Base-by-base conservation (phyloP, 2,888 invertebrate species). In the Desoria tigrina region DNA sequence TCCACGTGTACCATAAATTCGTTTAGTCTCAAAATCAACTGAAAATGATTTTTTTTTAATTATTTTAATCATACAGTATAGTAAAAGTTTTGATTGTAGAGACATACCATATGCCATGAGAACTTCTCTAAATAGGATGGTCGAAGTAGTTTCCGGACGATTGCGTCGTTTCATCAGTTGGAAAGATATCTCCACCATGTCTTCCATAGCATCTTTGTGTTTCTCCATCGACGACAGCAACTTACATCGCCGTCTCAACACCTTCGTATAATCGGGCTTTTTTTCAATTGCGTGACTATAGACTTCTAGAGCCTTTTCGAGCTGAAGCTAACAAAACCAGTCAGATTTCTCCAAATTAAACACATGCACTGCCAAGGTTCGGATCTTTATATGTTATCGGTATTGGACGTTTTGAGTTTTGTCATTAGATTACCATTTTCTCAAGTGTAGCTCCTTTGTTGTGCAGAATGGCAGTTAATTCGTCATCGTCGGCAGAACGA, bases 371-470 rank as follows among this genome's bases (percentile, higher is more conserved):
- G 18, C 7, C 21, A 16, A 11, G 9, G n/a, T n/a, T n/a, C n/a
- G n/a, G n/a, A n/a, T n/a, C n/a, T n/a, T n/a, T n/a, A n/a, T n/a
- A n/a, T n/a, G n/a, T n/a, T n/a, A n/a, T n/a, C n/a, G n/a, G n/a
- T n/a, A n/a, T n/a, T n/a, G n/a, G n/a, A n/a, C n/a, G n/a, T n/a
- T n/a, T n/a, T n/a, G n/a, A n/a, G n/a, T n/a, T n/a, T n/a, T n/a
- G n/a, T n/a, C n/a, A 49, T 49, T 39, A 39, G 16, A 42, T 42
- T 42, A 68, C 68, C 69, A 66, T 28, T 63, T 56, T 61, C 55
- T 71, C 71, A 37, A 49, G 64, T 1, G 65, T 54, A 7, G 68
- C 53, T 24, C 71, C 71, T 6, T 45, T 42, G 45, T 71, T 71
- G 27, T 71, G 68, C 11, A 66, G 45, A 14, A 71, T 51, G 49